Evolutionary conservation across 1,140 invertebrate species (phyloP), one percentile per base, ranked within the genome.

Genomic region (Drosophila funebris): DNA sequence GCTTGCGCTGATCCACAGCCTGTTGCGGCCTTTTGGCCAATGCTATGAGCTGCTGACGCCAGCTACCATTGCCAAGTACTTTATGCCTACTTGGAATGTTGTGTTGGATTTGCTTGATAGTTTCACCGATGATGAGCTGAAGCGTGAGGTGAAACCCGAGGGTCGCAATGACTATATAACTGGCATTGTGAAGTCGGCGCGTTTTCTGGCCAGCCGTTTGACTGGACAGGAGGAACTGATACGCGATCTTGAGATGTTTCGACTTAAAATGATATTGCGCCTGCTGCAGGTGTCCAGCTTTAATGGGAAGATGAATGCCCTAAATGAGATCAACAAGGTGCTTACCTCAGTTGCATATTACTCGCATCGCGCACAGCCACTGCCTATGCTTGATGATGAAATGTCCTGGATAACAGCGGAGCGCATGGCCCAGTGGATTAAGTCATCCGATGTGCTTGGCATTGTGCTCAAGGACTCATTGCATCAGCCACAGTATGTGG

Each of bases 301-400:
- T 90, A 99, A 99, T 93, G 98, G 98, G 7, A 99, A 99, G 94
- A 99, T 99, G 98, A 99, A 98, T 92, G 98, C 98, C 24, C 93
- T 99, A 31, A 99, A 99, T 93, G 98, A 99, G 94, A 97, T 99
- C 33, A 99, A 99, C 93, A 99, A 99, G 94, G 96, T 99, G 22
- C 98, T 99, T 44, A 95, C 96, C 22, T 96, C 96, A 90, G 97
- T 98, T 36, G 95, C 95, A 46, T 97, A 97, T 90, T 97, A 97
- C 92, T 95, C 97, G 7, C 94, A 94, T 92, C 93, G 94, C 66
- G 95, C 96, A 85, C 93, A 94, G 43, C 93, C 93, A 43, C 90
- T 94, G 50, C 83, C 87, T 18, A 41, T 91, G 73, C 84, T 90
- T 0, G 91, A 92, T 31, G 94, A 96, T 46, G 98, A 98, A 81